Evolutionary conservation across 2,888 invertebrate species (phyloP).

Genomic region (Chrysina gloriosa): DNA sequence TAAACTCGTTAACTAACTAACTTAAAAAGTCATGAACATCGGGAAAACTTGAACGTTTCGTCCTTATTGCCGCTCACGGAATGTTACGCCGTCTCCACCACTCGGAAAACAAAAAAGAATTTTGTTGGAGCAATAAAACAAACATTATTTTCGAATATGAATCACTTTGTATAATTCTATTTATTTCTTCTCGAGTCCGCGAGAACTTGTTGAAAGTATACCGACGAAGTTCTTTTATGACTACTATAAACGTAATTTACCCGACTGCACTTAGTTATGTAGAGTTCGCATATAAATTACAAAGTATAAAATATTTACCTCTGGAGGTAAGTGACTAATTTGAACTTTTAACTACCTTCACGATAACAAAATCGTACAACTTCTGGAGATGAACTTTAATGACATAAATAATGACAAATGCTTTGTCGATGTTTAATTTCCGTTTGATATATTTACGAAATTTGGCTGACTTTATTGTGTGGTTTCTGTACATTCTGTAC

Average conservation of each 20-base stretch:
- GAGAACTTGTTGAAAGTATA: neutral
- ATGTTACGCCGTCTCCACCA: neutral
- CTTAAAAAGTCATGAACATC: slow-evolving; percentile 28
- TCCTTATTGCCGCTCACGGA: neutral
- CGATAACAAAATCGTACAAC: no score
- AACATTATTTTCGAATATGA: slow-evolving; percentile 22
- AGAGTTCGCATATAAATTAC: neutral
- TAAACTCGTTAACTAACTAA: slow-evolving; percentile 31
- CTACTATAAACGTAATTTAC: slow-evolving; percentile 3
- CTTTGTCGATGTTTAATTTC: no score
- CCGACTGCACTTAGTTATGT: neutral
- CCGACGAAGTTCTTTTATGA: neutral
- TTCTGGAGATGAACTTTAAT: no score
- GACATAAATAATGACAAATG: no score
- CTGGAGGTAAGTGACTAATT: neutral
- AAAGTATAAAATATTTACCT: neutral
- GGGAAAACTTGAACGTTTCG: slow-evolving; percentile 11
- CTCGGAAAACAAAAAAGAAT: neutral
- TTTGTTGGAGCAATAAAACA: slow-evolving; percentile 9
- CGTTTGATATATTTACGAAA: no score
- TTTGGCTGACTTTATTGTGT: no score
- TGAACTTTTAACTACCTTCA: neutral
- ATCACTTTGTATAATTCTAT: slow-evolving; percentile 26
- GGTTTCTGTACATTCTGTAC: no score
- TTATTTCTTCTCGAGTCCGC: slow-evolving; percentile 7